A percentile compares a stretch with the other conserved stretches of the same genome.
Evolutionary conservation across 2,888 invertebrate genomes (phyloP).

Genomic region (Platypus cylindrus): DNA sequence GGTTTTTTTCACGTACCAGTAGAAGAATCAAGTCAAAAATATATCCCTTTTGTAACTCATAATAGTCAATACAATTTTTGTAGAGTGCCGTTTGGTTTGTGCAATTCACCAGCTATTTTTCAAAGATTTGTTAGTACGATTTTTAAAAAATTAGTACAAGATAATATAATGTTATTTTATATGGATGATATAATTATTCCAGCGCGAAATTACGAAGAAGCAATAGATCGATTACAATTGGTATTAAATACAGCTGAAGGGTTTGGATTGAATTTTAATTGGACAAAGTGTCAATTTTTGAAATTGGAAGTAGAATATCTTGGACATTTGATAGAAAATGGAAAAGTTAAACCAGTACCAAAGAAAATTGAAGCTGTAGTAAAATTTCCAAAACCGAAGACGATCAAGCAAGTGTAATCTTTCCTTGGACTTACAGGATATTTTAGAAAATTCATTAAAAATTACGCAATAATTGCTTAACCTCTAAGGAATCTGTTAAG

Average conservation of each 20-base stretch:
- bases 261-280: slow-evolving; percentile 8
- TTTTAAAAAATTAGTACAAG: slow-evolving; percentile 19
- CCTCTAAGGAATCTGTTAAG: slow-evolving; percentile 12
- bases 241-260: slow-evolving; percentile 6
- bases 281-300: slow-evolving; percentile 18
- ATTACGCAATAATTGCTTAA: slow-evolving; percentile 17
- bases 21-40: slow-evolving; percentile 17
- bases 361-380: slow-evolving; percentile 20
- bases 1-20: slow-evolving; percentile 27
- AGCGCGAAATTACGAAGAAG: slow-evolving; percentile 4
- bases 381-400: slow-evolving; percentile 22
- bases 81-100: slow-evolving; percentile 26
- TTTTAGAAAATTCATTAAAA: slow-evolving; percentile 22
- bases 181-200: slow-evolving; percentile 24
- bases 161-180: slow-evolving; percentile 20
- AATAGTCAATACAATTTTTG: slow-evolving; percentile 24
- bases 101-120: slow-evolving; percentile 25
- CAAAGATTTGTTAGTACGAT: slow-evolving; percentile 26
- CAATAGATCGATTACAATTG: slow-evolving; percentile 3
- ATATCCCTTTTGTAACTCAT: slow-evolving; percentile 24
- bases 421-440: slow-evolving; percentile 21
- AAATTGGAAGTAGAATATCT: slow-evolving; percentile 21
- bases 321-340: slow-evolving; percentile 22
- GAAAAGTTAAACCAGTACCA: slow-evolving; percentile 21
- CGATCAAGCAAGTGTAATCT: slow-evolving; percentile 17